A percentile compares a stretch with the other conserved stretches of the same genome.
These are phyloP conservation scores for Caerostris extrusa DNA, from an alignment of 1,140 invertebrate genomes.

Conservation along the genomic window DNA sequence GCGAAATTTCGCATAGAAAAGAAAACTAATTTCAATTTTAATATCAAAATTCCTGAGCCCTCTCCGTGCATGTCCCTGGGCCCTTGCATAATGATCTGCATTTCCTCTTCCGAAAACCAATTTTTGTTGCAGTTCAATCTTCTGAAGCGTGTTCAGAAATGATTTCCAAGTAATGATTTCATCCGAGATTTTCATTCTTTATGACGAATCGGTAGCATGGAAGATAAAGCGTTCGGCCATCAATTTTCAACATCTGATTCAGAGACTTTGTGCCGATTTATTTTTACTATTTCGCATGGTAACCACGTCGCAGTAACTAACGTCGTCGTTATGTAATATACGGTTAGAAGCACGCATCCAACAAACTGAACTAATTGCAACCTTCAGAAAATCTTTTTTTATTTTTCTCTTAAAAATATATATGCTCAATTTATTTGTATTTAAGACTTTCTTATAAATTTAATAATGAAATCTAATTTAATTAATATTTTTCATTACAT, in stretches of 20 bases:
- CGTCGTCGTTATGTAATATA: too few species aligned
- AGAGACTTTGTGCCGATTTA: background rate
- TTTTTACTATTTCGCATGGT: slow-evolving; percentile 5
- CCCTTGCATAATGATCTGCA: background rate
- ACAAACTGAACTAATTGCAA: too few species aligned
- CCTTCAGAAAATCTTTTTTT: too few species aligned
- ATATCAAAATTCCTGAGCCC: background rate
- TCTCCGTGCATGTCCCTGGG: background rate
- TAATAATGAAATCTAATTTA: too few species aligned
- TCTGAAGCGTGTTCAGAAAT: background rate
- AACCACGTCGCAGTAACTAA: background rate
- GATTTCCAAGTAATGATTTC: slow-evolving; percentile 48
- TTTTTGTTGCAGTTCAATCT: background rate
- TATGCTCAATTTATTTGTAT: too few species aligned
- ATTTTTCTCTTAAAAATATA: too few species aligned
- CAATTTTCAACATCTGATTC: slow-evolving; percentile 28
- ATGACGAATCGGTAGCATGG: background rate
- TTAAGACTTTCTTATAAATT: too few species aligned
- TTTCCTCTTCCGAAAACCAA: background rate
- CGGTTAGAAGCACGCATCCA: too few species aligned
- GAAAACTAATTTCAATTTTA: slow-evolving; percentile 23
- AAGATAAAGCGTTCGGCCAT: slow-evolving; percentile 51
- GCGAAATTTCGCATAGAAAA: background rate
- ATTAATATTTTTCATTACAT: too few species aligned
- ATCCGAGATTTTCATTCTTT: slow-evolving; percentile 13